Evolutionary conservation across 2,113 vertebrate genomes (phyloP).

Genomic region (Mustela nigripes): DNA sequence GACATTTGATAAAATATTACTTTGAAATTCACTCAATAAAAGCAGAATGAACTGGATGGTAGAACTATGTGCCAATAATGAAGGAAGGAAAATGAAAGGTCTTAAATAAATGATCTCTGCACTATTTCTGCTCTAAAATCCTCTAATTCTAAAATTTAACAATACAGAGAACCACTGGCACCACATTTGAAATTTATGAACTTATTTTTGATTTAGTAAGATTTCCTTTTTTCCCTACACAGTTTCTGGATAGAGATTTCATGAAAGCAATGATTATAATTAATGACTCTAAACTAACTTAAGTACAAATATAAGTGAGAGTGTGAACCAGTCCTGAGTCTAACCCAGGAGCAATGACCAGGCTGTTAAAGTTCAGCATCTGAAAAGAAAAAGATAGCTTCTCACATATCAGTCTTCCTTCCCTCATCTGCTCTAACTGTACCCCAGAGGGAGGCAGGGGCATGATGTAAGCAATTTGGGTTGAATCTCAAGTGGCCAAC

Average conservation of each 20-base stretch:
- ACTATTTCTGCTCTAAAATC: neutral
- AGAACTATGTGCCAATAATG: neutral
- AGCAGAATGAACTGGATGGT: constrained; percentile 2
- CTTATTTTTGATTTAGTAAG: neutral
- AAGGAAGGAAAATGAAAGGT: constrained; percentile 7
- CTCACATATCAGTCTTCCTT: neutral
- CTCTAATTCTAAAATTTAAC: constrained; percentile 62
- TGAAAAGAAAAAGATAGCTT: neutral
- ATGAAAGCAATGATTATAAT: neutral
- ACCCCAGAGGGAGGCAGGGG: neutral
- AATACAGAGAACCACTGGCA: neutral
- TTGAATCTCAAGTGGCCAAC: neutral
- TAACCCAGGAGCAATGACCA: neutral
- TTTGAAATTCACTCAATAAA: constrained; percentile 69
- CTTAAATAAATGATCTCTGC: constrained; percentile 14
- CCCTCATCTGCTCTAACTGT: neutral
- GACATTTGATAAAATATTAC: constrained; percentile 72
- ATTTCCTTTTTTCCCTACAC: neutral
- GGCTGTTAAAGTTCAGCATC: neutral
- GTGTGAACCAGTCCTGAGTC: neutral
- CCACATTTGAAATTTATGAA: constrained; percentile 36
- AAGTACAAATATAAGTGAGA: neutral
- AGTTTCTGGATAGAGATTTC: neutral
- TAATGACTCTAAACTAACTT: constrained; percentile 28
- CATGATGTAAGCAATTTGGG: neutral